Percentiles rank a stretch among this genome's conserved stretches.
Conservation (phyloP, 2,888 invertebrate species). For the Sceliomorpha sp. region DNA sequence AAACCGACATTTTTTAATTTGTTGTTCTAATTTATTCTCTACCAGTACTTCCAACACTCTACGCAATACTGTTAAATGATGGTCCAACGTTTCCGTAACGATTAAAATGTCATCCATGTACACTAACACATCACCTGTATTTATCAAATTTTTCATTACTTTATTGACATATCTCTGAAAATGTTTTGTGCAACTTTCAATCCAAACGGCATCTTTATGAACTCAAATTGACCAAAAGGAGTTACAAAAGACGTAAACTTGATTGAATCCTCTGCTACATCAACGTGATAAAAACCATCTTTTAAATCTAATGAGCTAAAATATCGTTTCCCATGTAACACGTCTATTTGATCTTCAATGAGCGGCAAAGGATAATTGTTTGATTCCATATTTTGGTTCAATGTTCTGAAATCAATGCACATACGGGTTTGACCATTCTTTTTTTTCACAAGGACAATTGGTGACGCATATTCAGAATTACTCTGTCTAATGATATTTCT, state of each 20-base stretch:
- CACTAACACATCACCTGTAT: too few species aligned
- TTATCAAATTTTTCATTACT: neutral
- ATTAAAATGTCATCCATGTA: constrained; percentile 7
- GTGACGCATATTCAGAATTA: constrained; percentile 9
- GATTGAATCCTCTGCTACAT: neutral
- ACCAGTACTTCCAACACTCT: too few species aligned
- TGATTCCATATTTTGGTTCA: neutral
- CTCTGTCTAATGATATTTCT: constrained; percentile 8
- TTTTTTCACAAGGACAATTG: constrained; percentile 6
- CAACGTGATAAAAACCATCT: too few species aligned
- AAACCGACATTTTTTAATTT: constrained; percentile 1
- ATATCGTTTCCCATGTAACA: constrained; percentile 1
- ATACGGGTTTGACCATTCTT: constrained; percentile 4
- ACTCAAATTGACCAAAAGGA: too few species aligned
- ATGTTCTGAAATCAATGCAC: constrained; percentile 3
- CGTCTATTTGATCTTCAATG: neutral
- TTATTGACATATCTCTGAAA: constrained; percentile 1
- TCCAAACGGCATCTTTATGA: too few species aligned
- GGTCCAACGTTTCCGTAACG: too few species aligned
- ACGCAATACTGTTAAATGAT: too few species aligned
- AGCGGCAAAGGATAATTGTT: constrained; percentile 5
- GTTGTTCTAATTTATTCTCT: constrained; percentile 1
- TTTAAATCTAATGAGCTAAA: neutral
- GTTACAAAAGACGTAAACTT: too few species aligned
- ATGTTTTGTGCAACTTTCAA: neutral